Conservation (phyloP, 2,888 invertebrate species). For the Nomada lathburiana region DNA sequence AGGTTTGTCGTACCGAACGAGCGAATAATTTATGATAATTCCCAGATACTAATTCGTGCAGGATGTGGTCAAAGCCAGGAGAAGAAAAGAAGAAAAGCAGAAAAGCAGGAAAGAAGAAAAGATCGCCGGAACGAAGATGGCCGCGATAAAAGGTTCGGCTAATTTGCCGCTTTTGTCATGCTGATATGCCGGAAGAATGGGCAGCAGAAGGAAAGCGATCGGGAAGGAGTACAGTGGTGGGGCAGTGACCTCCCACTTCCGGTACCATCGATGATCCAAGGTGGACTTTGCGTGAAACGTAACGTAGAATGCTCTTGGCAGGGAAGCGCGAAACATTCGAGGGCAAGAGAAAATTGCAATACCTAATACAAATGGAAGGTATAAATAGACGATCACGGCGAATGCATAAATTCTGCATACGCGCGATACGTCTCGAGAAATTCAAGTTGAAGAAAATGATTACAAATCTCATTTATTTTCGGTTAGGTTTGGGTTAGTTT, state of each 20-base stretch:
- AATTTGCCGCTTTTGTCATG: conserved; percentile 67
- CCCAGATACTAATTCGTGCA: conserved; percentile 66
- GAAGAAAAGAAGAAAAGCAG: conserved; percentile 18
- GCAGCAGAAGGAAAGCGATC: conserved; percentile 23
- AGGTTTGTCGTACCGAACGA: conserved; percentile 23
- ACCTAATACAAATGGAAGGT: too few species aligned
- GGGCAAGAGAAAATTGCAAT: too few species aligned
- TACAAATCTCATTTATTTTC: too few species aligned
- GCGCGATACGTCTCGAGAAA: conserved; percentile 17
- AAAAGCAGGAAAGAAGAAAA: conserved; percentile 8
- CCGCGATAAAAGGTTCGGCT: conserved; percentile 47
- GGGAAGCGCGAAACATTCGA: too few species aligned
- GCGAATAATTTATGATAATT: conserved; percentile 76
- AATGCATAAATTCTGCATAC: too few species aligned
- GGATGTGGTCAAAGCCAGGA: conserved; percentile 19
- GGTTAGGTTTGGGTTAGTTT: too few species aligned
- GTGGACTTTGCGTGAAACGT: background rate
- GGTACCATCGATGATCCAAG: conserved; percentile 19
- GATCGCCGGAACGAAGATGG: conserved; percentile 34
- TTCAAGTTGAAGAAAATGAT: too few species aligned
- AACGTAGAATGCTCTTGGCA: background rate
- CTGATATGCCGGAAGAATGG: conserved; percentile 50
- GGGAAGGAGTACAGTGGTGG: background rate
- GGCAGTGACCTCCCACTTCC: conserved; percentile 11
- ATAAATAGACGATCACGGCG: too few species aligned